phyloP scores from a whole-genome alignment of 2,888 invertebrate species.

The Latrodectus hesperus region DNA sequence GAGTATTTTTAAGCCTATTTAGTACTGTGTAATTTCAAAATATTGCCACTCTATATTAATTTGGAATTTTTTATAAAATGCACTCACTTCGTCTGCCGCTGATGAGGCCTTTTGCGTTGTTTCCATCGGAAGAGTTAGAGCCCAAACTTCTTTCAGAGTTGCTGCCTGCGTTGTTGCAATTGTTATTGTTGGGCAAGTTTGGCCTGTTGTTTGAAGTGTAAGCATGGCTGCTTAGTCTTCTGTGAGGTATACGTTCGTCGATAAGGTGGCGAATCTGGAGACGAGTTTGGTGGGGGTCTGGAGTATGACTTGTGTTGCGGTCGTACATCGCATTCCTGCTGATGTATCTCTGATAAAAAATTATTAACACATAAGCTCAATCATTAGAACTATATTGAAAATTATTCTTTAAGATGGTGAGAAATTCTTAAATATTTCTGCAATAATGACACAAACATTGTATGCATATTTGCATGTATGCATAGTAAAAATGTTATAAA shows the following conservation, averaged over 20 bases:
- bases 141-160: constrained; percentile 35
- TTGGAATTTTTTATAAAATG: too few species aligned
- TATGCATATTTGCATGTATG: too few species aligned
- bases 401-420: too few species aligned
- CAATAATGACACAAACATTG: too few species aligned
- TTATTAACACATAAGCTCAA: too few species aligned
- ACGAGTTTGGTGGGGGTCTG: constrained; percentile 82
- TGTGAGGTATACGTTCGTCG: constrained; percentile 76
- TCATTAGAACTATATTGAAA: too few species aligned
- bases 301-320: not conserved
- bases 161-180: not conserved
- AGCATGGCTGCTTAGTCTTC: constrained; percentile 33
- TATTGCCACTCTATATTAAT: too few species aligned
- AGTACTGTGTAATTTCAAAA: too few species aligned
- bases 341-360: constrained; percentile 27
- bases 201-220: not conserved
- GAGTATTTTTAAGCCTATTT: too few species aligned
- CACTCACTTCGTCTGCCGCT: constrained; percentile 48
- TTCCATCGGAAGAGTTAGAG: constrained; percentile 46
- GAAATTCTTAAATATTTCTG: too few species aligned
- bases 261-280: constrained; percentile 91
- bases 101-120: constrained; percentile 48
- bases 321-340: constrained; percentile 22
- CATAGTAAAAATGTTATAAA: too few species aligned
- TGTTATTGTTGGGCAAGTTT: not conserved